phyloP scores from a whole-genome alignment of 2,113 vertebrate genomes.

The Leptobrachium leishanense region DNA sequence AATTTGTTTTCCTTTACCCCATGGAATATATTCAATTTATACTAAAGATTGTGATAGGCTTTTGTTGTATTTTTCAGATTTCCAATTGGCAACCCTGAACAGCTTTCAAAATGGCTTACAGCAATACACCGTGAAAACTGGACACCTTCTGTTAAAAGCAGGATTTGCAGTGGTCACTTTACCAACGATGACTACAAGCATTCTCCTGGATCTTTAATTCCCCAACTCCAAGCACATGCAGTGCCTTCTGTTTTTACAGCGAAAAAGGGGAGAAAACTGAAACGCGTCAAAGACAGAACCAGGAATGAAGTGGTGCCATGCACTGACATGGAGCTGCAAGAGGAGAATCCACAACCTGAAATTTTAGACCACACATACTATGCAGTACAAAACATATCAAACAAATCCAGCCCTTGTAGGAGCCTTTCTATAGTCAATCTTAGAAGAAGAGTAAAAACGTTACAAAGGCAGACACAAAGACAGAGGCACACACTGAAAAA shows the following conservation, averaged over 20 bases:
- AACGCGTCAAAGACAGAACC: neutral
- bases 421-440: slow-evolving; percentile 3
- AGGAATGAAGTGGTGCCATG: neutral
- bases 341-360: neutral
- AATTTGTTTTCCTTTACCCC: no score
- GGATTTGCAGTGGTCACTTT: slow-evolving; percentile 40
- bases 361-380: slow-evolving; percentile 28
- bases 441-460: slow-evolving; percentile 23
- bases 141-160: slow-evolving; percentile 18
- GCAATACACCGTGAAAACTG: slow-evolving; percentile 13
- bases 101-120: slow-evolving; percentile 21
- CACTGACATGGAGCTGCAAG: neutral
- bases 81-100: slow-evolving; percentile 15
- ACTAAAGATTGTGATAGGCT: neutral
- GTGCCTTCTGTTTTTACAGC: slow-evolving; percentile 14
- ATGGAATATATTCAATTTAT: no score
- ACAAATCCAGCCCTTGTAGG: neutral
- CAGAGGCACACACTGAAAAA: slow-evolving; percentile 29
- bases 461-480: slow-evolving; percentile 35
- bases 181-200: slow-evolving; percentile 14
- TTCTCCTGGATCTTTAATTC: neutral
- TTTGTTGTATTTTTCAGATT: slow-evolving; percentile 8
- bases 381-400: neutral
- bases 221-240: neutral
- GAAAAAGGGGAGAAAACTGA: slow-evolving; percentile 11